Conservation (phyloP, 2,113 vertebrate genomes). For the Rhizomys pruinosus region DNA sequence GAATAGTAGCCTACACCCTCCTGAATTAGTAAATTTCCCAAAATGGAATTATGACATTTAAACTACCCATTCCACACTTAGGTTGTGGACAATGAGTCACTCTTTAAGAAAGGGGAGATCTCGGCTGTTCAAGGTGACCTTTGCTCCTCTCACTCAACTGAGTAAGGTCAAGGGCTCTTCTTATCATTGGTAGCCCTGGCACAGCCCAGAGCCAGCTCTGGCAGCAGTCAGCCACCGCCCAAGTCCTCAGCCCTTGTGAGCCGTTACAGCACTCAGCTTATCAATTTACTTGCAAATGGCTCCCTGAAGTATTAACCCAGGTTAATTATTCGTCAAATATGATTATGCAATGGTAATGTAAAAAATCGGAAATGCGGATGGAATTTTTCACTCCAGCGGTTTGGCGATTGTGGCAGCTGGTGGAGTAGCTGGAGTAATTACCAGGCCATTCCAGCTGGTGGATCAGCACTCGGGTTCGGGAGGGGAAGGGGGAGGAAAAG, state of each 20-base stretch:
- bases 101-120: neutral
- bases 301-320: slow-evolving; percentile 92
- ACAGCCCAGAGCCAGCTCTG: neutral
- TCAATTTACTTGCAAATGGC: slow-evolving; percentile 93
- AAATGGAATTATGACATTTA: neutral
- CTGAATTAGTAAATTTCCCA: neutral
- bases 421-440: slow-evolving; percentile 91
- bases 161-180: neutral
- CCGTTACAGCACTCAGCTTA: slow-evolving; percentile 87
- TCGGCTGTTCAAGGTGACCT: neutral
- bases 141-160: neutral
- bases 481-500: slow-evolving; percentile 79
- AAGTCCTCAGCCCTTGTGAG: neutral
- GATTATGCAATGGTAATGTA: slow-evolving; percentile 94
- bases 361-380: slow-evolving; percentile 92
- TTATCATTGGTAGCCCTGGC: neutral
- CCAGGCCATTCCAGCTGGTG: slow-evolving; percentile 89
- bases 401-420: slow-evolving; percentile 93
- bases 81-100: neutral
- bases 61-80: neutral
- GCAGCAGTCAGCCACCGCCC: slow-evolving; percentile 39
- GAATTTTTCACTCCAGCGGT: slow-evolving; percentile 95
- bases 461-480: slow-evolving; percentile 86
- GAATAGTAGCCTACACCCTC: neutral
- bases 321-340: slow-evolving; percentile 96